Percentiles rank a stretch among this genome's conserved stretches.
These are phyloP conservation scores for Cheumatopsyche charites DNA, from an alignment of 1,140 invertebrate species.

Conservation along the genomic window DNA sequence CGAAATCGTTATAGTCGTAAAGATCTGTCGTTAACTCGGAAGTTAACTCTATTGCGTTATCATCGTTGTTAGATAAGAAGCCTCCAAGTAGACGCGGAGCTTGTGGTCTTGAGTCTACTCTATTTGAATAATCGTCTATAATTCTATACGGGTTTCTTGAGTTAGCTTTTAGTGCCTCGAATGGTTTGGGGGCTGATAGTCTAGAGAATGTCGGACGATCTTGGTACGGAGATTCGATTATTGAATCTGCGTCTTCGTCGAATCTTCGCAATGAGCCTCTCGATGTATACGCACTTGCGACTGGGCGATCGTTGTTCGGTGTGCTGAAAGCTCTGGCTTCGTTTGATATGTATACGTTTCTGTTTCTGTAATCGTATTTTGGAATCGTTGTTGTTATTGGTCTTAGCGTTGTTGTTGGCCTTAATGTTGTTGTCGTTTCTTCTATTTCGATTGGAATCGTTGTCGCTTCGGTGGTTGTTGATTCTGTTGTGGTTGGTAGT, in stretches of 20 bases:
- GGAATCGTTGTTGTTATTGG: neutral
- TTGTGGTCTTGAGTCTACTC: constrained; percentile 12
- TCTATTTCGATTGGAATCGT: neutral
- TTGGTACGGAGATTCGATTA: neutral
- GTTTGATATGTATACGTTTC: neutral
- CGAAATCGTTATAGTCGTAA: neutral
- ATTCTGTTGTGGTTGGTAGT: constrained; percentile 7
- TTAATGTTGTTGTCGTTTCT: too few relatives aligned
- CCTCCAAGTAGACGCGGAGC: constrained; percentile 48
- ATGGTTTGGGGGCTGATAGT: constrained; percentile 5
- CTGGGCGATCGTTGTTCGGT: neutral
- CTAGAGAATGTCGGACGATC: neutral
- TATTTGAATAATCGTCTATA: neutral
- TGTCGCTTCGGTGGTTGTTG: neutral
- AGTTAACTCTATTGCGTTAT: constrained; percentile 44
- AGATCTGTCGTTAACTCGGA: constrained; percentile 40
- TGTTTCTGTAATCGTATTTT: constrained; percentile 16
- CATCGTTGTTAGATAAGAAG: constrained; percentile 49
- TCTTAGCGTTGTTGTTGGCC: neutral
- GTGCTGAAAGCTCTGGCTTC: neutral
- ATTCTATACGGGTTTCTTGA: neutral
- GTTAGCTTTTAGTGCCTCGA: neutral
- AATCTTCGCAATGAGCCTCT: constrained; percentile 28
- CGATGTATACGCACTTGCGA: neutral
- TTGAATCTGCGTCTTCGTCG: constrained; percentile 28